Conservation (phyloP, 2,888 invertebrate genomes). For the Leptothorax acervorum region DNA sequence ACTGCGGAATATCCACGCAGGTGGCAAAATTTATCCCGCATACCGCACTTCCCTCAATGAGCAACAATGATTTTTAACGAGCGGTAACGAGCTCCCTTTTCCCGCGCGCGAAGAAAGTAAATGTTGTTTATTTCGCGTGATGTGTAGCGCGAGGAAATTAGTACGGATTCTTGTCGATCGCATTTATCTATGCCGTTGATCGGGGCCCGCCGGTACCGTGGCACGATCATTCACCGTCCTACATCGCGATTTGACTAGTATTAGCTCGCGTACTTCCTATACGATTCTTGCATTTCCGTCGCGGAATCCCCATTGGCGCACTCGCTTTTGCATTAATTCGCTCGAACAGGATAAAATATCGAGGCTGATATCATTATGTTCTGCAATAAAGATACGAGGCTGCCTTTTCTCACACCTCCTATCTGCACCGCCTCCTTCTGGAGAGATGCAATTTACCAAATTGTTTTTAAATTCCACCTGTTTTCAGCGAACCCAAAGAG, state of each 20-base stretch:
- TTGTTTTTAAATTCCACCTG: constrained; percentile 84
- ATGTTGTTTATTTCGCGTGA: constrained; percentile 63
- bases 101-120: constrained; percentile 24
- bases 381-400: constrained; percentile 55
- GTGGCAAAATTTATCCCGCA: constrained; percentile 40
- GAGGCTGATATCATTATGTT: constrained; percentile 61
- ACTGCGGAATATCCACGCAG: constrained; percentile 1
- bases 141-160: constrained; percentile 48
- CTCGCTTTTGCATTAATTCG: constrained; percentile 68
- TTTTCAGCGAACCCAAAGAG: constrained; percentile 56
- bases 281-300: constrained; percentile 53
- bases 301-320: constrained; percentile 50
- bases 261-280: constrained; percentile 59
- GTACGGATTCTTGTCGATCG: constrained; percentile 63
- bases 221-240: constrained; percentile 50
- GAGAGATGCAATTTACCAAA: constrained; percentile 82
- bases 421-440: constrained; percentile 65
- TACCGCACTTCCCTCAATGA: constrained; percentile 4
- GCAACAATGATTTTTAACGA: constrained; percentile 66
- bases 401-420: constrained; percentile 2
- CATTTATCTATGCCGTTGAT: constrained; percentile 65
- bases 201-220: constrained; percentile 58
- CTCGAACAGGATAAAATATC: constrained; percentile 63
- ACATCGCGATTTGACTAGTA: constrained; percentile 61
- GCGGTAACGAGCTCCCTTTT: constrained; percentile 54